A percentile compares a stretch with the other conserved stretches of the same genome.
Conservation (phyloP, 1,140 invertebrate genomes). For the Drosophila mauritiana region DNA sequence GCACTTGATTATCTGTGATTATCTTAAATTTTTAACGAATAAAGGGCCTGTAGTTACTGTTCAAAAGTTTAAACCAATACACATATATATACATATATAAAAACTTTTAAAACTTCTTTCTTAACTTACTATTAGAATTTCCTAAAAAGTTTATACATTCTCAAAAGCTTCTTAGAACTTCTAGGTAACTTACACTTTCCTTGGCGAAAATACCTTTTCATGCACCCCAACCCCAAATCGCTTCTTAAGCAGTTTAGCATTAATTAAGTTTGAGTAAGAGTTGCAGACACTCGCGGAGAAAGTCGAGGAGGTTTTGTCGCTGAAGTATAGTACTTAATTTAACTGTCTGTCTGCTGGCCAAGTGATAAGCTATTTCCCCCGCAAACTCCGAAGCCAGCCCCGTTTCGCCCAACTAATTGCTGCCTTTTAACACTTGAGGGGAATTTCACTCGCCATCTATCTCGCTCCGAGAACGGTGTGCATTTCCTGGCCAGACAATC, state of each 20-base stretch:
- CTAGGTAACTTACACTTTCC: slow-evolving; percentile 31
- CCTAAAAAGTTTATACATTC: background rate
- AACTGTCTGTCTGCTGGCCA: slow-evolving; percentile 69
- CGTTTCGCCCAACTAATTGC: slow-evolving; percentile 62
- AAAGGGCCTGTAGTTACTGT: no score
- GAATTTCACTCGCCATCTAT: slow-evolving; percentile 33
- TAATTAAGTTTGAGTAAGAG: slow-evolving; percentile 75
- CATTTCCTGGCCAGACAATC: slow-evolving; percentile 46
- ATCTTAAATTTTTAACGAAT: background rate
- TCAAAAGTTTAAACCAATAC: no score
- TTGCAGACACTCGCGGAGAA: slow-evolving; percentile 39
- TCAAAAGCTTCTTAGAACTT: background rate
- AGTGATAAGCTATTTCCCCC: slow-evolving; percentile 60
- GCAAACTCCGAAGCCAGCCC: background rate
- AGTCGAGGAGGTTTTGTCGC: slow-evolving; percentile 23
- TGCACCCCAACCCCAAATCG: slow-evolving; percentile 23
- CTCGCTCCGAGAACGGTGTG: slow-evolving; percentile 29
- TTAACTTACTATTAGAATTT: no score
- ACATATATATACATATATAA: no score
- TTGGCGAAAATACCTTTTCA: background rate
- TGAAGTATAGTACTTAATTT: slow-evolving; percentile 61
- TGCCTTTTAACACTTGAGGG: slow-evolving; percentile 71
- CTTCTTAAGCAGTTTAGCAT: slow-evolving; percentile 78
- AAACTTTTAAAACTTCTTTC: background rate
- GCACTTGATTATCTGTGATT: background rate